Evolutionary conservation across 2,797 vertebrate species (phyloP).

Genomic region (Echeneis naucrates): DNA sequence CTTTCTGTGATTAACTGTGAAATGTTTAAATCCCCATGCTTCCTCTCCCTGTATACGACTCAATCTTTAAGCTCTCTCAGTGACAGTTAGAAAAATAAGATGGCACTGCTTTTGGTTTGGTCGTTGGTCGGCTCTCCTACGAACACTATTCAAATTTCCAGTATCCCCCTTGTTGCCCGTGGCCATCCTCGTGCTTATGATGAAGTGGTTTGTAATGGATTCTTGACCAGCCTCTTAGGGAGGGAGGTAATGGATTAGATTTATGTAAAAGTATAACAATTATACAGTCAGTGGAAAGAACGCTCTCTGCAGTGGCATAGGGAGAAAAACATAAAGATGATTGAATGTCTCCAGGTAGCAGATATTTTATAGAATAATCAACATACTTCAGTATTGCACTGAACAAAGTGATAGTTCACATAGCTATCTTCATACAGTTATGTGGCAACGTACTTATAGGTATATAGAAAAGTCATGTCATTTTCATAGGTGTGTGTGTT

Average conservation of each 20-base stretch:
- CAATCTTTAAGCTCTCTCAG: constrained; percentile 5
- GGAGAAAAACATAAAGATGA: background rate
- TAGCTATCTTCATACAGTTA: too few species aligned
- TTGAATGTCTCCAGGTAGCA: background rate
- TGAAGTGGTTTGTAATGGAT: constrained; percentile 7
- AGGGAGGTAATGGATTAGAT: background rate
- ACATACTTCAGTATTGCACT: background rate
- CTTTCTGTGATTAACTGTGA: background rate
- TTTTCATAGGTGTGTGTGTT: background rate
- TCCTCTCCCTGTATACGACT: background rate
- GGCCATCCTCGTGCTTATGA: background rate
- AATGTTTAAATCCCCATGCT: background rate
- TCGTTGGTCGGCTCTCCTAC: constrained; percentile 2
- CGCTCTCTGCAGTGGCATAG: background rate
- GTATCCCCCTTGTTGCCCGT: constrained; percentile 9
- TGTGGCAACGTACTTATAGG: background rate
- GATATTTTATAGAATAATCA: constrained; percentile 20
- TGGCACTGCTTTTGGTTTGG: background rate
- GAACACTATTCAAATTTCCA: constrained; percentile 11
- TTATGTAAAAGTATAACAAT: constrained; percentile 14
- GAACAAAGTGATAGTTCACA: background rate
- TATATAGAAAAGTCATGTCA: background rate
- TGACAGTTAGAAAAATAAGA: background rate
- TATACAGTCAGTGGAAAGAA: background rate
- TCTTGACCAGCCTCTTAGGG: background rate